Conservation (phyloP, 92 coral and sea anemone species). For the Actinernus sp. region DNA sequence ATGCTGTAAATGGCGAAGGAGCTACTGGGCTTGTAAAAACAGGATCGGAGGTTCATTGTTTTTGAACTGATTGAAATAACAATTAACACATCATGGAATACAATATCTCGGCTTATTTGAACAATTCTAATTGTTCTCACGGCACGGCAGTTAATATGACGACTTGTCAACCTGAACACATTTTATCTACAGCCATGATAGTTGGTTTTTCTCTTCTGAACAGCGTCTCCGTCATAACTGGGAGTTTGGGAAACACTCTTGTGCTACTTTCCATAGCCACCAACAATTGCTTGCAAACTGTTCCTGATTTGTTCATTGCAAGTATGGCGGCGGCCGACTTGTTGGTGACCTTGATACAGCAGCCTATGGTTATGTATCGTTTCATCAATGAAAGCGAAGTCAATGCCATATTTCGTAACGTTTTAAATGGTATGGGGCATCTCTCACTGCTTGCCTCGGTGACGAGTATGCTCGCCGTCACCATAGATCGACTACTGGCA, state of each 20-base stretch:
- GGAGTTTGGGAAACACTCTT: constrained; percentile 40
- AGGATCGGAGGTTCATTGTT: too few relatives aligned
- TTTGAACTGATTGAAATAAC: too few relatives aligned
- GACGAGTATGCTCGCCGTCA: constrained; percentile 38
- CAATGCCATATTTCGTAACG: not conserved
- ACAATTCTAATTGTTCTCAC: too few relatives aligned
- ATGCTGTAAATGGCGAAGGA: too few relatives aligned
- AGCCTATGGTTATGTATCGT: constrained; percentile 33
- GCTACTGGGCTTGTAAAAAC: too few relatives aligned
- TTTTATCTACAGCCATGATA: not conserved
- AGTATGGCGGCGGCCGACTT: constrained; percentile 51
- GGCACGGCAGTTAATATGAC: too few relatives aligned
- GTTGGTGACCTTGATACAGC: constrained; percentile 24
- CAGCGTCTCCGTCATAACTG: constrained; percentile 10
- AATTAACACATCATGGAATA: too few relatives aligned
- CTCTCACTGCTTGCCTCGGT: constrained; percentile 51
- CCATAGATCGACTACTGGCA: constrained; percentile 45
- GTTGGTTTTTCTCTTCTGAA: constrained; percentile 32
- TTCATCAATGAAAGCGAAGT: constrained; percentile 5
- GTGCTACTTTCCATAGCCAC: constrained; percentile 19
- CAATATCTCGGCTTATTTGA: too few relatives aligned
- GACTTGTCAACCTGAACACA: too few relatives aligned
- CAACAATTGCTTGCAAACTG: constrained; percentile 19
- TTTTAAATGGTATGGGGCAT: constrained; percentile 13
- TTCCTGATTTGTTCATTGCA: constrained; percentile 38